Evolutionary conservation across 2,888 invertebrate species (phyloP), one percentile per base, ranked within the genome.

Genomic region (Acheta domesticus): DNA sequence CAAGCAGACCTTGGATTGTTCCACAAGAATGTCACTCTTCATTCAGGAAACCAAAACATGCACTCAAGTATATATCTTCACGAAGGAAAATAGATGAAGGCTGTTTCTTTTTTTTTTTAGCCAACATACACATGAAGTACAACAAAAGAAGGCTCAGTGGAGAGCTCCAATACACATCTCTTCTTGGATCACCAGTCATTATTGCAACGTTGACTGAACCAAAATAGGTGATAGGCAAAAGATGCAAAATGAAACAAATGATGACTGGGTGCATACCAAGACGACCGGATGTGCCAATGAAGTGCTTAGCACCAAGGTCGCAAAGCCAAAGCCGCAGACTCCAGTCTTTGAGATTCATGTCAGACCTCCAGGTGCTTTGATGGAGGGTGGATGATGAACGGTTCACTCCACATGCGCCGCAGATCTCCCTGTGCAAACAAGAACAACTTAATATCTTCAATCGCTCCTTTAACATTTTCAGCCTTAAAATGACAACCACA

Each of bases 351-450:
- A 48, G 49, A 76, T 48, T 48, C 48, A 19, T 87, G 87, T 92
- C 92, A 93, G 91, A 94, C 93, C 88, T 93, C 93, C 89, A 93
- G 89, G 88, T 93, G 93, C 88, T 95, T 96, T 84, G 94, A 92
- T 85, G 92, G 91, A 85, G 91, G 91, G 85, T 94, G 93, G 84
- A 93, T 90, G 88, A 95, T 95, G 88, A 97, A 97, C 83, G 96
- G 96, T 88, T 97, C 98, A 86, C 96, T 96, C 98, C 98, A 98
- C 98, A 98, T 98, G 85, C 97, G 91, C 86, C 97, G 90, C 84
- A 98, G 90, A 89, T 98, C 98, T 83, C 98, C 98, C 97, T 98
- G 88, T 12, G 87, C 89, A 83, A 77, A 84, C 82, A 80, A 77
- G 62, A 62, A 62, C 62, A 62, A 62, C 8, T 62, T 5, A 62